Conservation (phyloP, 2,888 invertebrate genomes). For the Vesta saturnalis region DNA sequence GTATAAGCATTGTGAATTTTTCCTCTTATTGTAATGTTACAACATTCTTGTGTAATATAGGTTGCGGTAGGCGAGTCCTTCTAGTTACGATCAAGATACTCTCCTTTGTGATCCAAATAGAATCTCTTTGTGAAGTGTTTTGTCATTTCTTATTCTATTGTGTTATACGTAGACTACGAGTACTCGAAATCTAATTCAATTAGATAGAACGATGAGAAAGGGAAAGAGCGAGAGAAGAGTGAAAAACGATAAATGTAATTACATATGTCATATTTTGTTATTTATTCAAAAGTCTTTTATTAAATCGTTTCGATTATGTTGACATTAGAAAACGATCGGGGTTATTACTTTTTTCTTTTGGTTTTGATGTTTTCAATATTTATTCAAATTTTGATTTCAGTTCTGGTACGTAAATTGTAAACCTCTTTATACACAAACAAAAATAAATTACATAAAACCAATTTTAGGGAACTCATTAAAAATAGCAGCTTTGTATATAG, state of each 20-base stretch:
- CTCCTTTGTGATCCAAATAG: constrained; percentile 36
- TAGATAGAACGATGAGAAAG: constrained; percentile 27
- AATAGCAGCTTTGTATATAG: too few relatives aligned
- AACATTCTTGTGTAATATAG: constrained; percentile 31
- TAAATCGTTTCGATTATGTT: background rate
- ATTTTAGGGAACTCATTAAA: too few relatives aligned
- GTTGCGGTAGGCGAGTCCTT: constrained; percentile 20
- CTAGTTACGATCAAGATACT: constrained; percentile 32
- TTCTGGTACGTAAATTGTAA: too few relatives aligned
- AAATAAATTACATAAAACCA: too few relatives aligned
- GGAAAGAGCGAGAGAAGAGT: constrained; percentile 14
- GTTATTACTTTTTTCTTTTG: background rate
- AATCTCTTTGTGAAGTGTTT: constrained; percentile 35
- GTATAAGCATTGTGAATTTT: constrained; percentile 33
- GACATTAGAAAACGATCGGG: background rate
- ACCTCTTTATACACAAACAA: too few relatives aligned
- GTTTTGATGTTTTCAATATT: background rate
- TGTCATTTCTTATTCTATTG: constrained; percentile 37
- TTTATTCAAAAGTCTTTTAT: constrained; percentile 11
- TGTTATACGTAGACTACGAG: too few relatives aligned
- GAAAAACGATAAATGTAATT: constrained; percentile 23
- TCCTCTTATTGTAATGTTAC: constrained; percentile 34
- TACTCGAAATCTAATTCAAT: constrained; percentile 29
- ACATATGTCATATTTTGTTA: constrained; percentile 18
- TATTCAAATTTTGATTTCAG: background rate